Evolutionary conservation across 2,888 invertebrate genomes (phyloP).

Genomic region (Lissocephala sabroskyi): DNA sequence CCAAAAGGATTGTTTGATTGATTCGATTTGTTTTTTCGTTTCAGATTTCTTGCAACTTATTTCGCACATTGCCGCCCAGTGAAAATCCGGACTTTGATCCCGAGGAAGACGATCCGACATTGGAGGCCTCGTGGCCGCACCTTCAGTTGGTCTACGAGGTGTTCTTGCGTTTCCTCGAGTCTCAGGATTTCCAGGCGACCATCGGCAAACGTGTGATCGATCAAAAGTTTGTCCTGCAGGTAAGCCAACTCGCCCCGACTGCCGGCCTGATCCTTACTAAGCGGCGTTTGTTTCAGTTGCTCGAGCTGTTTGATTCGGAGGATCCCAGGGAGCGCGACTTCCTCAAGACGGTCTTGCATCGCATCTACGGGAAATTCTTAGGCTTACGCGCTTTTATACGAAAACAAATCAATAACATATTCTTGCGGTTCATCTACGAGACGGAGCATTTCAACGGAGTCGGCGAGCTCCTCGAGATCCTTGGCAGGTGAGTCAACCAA

Average conservation of each 20-base stretch:
- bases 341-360: slow-evolving; percentile 96
- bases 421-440: slow-evolving; percentile 97
- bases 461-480: slow-evolving; percentile 95
- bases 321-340: slow-evolving; percentile 97
- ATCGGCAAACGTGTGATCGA: slow-evolving; percentile 95
- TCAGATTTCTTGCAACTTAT: slow-evolving; percentile 89
- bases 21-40: slow-evolving; percentile 23
- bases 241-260: slow-evolving; percentile 61
- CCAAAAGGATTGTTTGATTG: background rate
- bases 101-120: slow-evolving; percentile 95
- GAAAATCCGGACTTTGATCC: slow-evolving; percentile 93
- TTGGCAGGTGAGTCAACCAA: slow-evolving; percentile 81
- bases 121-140: slow-evolving; percentile 97
- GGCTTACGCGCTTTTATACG: slow-evolving; percentile 96
- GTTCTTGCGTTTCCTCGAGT: slow-evolving; percentile 88
- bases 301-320: slow-evolving; percentile 97
- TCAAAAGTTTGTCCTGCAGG: slow-evolving; percentile 95
- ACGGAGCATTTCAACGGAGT: slow-evolving; percentile 99
- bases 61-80: slow-evolving; percentile 90
- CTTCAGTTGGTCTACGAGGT: slow-evolving; percentile 86
- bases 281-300: slow-evolving; percentile 77
- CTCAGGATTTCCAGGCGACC: slow-evolving; percentile 93
- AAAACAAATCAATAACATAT: slow-evolving; percentile 98
- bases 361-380: slow-evolving; percentile 98
- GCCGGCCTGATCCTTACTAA: background rate